A percentile compares a stretch with the other conserved stretches of the same genome.
Evolutionary conservation across 1,140 invertebrate genomes (phyloP).

Genomic region (Halictus rubicundus): DNA sequence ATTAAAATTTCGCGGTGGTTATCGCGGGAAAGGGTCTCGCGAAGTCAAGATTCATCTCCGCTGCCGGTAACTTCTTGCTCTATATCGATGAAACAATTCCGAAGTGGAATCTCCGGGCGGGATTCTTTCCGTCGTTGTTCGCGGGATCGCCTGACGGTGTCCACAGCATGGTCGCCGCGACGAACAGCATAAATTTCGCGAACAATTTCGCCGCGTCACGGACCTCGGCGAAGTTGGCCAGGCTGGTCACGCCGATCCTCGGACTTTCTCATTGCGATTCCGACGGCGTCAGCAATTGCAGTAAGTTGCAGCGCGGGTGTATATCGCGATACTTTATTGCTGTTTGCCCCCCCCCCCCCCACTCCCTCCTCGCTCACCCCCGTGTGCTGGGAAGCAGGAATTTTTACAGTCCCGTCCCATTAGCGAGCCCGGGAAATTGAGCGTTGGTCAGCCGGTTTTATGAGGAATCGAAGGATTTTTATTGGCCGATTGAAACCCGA

Average conservation of each 20-base stretch:
- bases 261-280: conserved; percentile 59
- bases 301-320: conserved; percentile 54
- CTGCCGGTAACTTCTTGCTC: not conserved
- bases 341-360: conserved; percentile 35
- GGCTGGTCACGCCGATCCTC: conserved; percentile 56
- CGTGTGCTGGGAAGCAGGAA: not conserved
- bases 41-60: too few species aligned
- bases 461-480: not conserved
- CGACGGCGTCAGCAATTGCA: conserved; percentile 57
- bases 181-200: conserved; percentile 47
- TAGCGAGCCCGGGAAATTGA: not conserved
- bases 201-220: conserved; percentile 36
- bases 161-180: conserved; percentile 14
- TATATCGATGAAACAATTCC: not conserved
- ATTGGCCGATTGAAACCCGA: not conserved
- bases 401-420: conserved; percentile 40
- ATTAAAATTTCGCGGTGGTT: too few species aligned
- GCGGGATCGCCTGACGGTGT: conserved; percentile 5
- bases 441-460: not conserved
- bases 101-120: not conserved
- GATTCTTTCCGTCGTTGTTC: not conserved
- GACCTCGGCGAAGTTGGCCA: conserved; percentile 34
- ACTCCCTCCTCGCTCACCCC: too few species aligned
- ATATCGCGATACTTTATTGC: conserved; percentile 61
- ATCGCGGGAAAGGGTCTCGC: too few species aligned